Conservation (phyloP, 2,113 vertebrate genomes). For the Pogona vitticeps region DNA sequence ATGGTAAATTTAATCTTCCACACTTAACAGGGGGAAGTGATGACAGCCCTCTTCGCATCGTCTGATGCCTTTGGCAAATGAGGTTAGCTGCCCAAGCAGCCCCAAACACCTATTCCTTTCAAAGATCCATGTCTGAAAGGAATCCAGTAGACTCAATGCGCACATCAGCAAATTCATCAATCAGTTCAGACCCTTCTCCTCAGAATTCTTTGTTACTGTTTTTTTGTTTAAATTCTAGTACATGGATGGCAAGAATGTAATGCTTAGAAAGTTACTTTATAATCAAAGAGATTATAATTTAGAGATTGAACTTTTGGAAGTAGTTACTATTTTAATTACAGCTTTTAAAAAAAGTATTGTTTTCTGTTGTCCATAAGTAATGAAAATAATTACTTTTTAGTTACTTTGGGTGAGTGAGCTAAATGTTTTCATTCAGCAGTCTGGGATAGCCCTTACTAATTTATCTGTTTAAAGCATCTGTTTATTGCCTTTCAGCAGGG, state of each 20-base stretch:
- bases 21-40: neutral
- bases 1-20: neutral
- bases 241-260: neutral
- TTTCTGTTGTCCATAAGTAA: too few relatives aligned
- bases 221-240: neutral
- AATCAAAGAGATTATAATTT: neutral
- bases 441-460: too few relatives aligned
- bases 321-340: neutral
- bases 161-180: too few relatives aligned
- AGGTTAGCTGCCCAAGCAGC: neutral
- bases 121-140: neutral
- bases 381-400: too few relatives aligned
- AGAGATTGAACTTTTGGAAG: neutral
- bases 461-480: too few relatives aligned
- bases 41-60: neutral
- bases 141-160: neutral
- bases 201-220: neutral
- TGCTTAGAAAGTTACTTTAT: neutral
- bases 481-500: too few relatives aligned
- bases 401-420: too few relatives aligned
- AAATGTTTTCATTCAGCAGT: too few relatives aligned
- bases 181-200: neutral
- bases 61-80: neutral
- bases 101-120: neutral
- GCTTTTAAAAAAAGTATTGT: neutral